Evolutionary conservation across 2,113 vertebrate species (phyloP).

Genomic region (Cricetomys ansorgei): DNA sequence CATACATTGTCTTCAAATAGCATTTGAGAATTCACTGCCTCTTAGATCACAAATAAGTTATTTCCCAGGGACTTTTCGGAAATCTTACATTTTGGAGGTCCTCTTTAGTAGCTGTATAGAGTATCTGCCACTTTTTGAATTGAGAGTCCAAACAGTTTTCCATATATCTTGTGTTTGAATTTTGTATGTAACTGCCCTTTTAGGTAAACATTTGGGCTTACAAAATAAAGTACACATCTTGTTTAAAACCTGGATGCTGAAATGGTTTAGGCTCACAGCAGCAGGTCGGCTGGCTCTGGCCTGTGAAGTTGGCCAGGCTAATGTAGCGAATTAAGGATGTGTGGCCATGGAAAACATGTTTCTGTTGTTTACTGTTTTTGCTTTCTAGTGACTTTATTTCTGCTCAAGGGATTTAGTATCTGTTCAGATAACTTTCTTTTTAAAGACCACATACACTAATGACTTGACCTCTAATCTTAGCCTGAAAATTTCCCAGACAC

Average conservation of each 20-base stretch:
- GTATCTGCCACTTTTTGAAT: background rate
- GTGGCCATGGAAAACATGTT: constrained; percentile 72
- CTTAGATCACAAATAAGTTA: background rate
- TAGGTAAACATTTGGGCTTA: constrained; percentile 44
- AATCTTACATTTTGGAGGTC: constrained; percentile 23
- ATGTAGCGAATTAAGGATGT: constrained; percentile 19
- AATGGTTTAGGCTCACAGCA: constrained; percentile 39
- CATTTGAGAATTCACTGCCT: constrained; percentile 1
- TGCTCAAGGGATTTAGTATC: constrained; percentile 81
- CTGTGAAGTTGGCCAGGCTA: constrained; percentile 58
- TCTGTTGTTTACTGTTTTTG: constrained; percentile 78
- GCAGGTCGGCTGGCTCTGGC: constrained; percentile 37
- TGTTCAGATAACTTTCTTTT: constrained; percentile 78
- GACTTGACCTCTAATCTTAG: constrained; percentile 81
- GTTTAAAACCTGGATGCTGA: constrained; percentile 54
- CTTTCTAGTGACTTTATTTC: constrained; percentile 84
- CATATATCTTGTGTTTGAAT: constrained; percentile 19
- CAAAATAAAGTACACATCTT: background rate
- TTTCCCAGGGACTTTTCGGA: constrained; percentile 8
- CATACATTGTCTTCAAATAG: constrained; percentile 24
- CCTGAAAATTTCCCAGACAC: constrained; percentile 69
- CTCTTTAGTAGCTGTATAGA: background rate
- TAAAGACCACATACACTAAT: constrained; percentile 75
- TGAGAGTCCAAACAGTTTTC: constrained; percentile 47
- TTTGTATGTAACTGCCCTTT: constrained; percentile 36